Conservation (phyloP, 2,797 vertebrate species). For the Coreius guichenoti region DNA sequence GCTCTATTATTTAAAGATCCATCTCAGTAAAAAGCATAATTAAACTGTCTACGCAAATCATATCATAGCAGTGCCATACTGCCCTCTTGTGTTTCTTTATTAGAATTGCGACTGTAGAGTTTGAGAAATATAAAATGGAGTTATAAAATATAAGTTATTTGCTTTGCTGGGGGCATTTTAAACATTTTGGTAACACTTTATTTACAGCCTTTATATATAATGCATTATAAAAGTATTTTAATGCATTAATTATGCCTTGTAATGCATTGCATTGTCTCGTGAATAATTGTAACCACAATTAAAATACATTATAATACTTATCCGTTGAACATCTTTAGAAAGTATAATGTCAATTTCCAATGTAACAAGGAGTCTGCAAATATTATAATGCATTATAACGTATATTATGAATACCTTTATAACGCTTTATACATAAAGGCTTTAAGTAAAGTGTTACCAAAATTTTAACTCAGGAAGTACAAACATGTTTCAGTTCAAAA, state of each 20-base stretch:
- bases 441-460: not conserved
- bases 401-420: not conserved
- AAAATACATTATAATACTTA: not conserved
- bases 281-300: not conserved
- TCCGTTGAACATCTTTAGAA: not conserved
- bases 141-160: too few species aligned
- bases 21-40: not conserved
- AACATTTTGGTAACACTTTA: not conserved
- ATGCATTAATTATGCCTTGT: not conserved
- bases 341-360: not conserved
- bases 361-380: not conserved
- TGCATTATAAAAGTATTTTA: not conserved
- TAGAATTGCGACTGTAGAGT: not conserved
- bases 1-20: not conserved
- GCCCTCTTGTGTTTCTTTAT: constrained; percentile 22
- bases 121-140: not conserved
- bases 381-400: not conserved
- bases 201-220: not conserved
- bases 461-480: not conserved
- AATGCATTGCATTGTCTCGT: not conserved
- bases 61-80: constrained; percentile 17
- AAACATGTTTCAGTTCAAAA: not conserved
- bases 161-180: not conserved
- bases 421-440: not conserved
- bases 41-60: not conserved